phyloP scores from a whole-genome alignment of 2,113 vertebrate genomes.

The Etia nguti region DNA sequence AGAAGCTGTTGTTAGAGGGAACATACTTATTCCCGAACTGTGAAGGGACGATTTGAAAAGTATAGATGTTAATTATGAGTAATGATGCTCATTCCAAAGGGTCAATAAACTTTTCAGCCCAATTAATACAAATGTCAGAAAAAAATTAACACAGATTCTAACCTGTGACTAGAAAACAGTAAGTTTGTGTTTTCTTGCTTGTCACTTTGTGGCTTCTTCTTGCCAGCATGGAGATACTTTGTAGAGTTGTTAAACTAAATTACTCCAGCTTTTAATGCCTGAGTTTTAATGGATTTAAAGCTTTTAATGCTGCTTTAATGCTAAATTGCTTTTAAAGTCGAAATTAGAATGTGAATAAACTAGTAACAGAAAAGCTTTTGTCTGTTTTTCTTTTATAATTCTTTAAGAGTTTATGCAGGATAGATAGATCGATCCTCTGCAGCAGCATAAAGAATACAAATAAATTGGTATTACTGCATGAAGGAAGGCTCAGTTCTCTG shows the following conservation, averaged over 20 bases:
- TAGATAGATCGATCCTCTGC: background rate
- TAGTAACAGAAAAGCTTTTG: background rate
- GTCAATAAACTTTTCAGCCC: background rate
- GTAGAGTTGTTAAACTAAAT: background rate
- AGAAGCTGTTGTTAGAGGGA: background rate
- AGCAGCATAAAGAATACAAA: background rate
- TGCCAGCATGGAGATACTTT: background rate
- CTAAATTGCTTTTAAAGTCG: background rate
- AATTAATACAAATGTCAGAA: background rate
- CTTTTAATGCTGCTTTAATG: background rate
- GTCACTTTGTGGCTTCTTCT: background rate
- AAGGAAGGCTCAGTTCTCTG: background rate
- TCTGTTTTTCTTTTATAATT: background rate
- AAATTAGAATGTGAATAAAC: background rate
- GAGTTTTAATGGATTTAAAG: background rate
- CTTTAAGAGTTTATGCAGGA: background rate
- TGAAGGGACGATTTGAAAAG: background rate
- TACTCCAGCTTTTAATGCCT: background rate
- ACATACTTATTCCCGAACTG: accelerated
- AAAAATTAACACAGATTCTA: accelerated
- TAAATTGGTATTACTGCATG: background rate
- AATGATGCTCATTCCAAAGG: background rate
- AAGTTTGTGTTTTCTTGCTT: background rate
- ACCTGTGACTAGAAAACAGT: background rate
- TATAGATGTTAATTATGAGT: background rate